Evolutionary conservation across 2,113 vertebrate genomes (phyloP).

Genomic region (Sinocyclocheilus rhinocerous): DNA sequence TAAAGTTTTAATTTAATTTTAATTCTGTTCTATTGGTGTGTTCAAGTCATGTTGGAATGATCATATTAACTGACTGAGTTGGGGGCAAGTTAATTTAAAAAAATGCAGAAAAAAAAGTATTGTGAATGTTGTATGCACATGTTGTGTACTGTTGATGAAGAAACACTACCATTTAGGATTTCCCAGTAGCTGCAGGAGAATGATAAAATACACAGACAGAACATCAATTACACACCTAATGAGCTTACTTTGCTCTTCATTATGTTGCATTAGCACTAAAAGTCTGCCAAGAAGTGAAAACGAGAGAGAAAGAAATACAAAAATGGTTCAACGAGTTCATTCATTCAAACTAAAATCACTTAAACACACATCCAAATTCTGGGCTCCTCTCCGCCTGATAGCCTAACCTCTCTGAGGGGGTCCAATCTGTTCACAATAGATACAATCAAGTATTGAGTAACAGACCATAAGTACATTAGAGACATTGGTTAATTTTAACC

Average conservation of each 20-base stretch:
- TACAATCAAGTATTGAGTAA: background rate
- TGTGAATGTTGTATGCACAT: background rate
- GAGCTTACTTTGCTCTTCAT: background rate
- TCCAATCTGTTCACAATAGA: slow-evolving; percentile 37
- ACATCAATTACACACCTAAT: background rate
- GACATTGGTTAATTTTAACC: background rate
- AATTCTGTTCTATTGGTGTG: background rate
- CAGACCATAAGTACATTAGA: slow-evolving; percentile 16
- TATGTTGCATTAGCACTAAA: background rate
- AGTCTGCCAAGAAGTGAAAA: background rate
- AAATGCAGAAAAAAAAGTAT: background rate
- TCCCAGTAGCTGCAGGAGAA: background rate
- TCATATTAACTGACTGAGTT: background rate
- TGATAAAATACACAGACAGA: background rate
- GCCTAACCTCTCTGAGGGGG: slow-evolving; percentile 20
- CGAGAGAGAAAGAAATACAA: background rate
- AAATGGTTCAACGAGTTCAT: background rate
- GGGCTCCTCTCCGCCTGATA: slow-evolving; percentile 39
- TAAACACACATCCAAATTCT: background rate
- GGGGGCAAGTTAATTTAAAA: background rate
- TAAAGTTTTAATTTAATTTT: background rate
- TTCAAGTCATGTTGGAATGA: background rate
- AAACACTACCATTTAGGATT: background rate
- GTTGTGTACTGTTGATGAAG: background rate
- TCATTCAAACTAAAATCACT: background rate